Conservation (phyloP, 64 coral and sea anemone species). For the Montipora foliosa region DNA sequence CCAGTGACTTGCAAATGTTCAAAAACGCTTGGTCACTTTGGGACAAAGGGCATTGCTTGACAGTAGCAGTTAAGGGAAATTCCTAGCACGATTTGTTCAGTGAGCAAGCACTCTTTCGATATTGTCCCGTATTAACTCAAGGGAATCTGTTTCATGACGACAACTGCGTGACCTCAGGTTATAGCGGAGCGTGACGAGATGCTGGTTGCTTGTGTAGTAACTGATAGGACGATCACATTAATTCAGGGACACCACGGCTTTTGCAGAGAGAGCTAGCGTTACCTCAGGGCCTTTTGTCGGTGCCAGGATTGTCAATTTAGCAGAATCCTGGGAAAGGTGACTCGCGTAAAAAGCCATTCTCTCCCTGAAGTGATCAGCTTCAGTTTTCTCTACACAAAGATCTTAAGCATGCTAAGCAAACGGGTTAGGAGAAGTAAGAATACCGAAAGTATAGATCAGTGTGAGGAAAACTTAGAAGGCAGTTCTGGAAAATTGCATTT, state of each 20-base stretch:
- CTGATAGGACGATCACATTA: neutral
- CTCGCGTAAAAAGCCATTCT: neutral
- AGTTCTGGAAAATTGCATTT: too few species aligned
- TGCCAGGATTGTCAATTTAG: neutral
- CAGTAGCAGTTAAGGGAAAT: neutral
- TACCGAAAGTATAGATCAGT: too few species aligned
- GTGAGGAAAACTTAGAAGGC: too few species aligned
- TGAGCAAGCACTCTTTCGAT: neutral
- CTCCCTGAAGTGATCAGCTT: neutral
- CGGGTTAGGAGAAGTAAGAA: too few species aligned
- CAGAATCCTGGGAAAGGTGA: neutral
- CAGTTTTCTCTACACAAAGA: neutral
- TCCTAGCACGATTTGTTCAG: neutral
- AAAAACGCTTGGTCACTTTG: neutral
- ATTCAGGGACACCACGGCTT: neutral
- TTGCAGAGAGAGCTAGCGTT: neutral
- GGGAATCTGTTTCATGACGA: neutral
- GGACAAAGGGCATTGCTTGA: neutral
- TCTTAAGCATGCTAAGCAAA: neutral
- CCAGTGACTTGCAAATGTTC: neutral
- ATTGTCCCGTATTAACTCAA: neutral
- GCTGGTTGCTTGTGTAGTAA: neutral
- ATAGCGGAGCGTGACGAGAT: neutral
- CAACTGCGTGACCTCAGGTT: neutral
- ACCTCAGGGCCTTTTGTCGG: neutral